These are phyloP conservation scores for Ailuropoda melanoleuca DNA, from an alignment of 2,113 vertebrate genomes.

Conservation along the genomic window DNA sequence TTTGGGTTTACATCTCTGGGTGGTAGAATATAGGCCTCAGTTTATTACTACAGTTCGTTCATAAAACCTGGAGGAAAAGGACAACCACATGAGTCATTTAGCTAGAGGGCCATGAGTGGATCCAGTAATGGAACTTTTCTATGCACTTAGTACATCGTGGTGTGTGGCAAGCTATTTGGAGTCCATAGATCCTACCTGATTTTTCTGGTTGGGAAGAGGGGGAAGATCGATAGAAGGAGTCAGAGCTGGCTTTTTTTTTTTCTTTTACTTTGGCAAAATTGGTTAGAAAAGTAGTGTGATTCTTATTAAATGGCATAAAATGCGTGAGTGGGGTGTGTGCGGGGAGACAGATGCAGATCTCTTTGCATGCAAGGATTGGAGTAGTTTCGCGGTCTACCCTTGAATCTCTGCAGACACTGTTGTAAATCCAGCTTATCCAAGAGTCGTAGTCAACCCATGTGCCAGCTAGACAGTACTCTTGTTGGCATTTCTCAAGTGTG, in stretches of 20 bases:
- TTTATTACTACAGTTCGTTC: background rate
- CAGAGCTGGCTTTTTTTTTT: background rate
- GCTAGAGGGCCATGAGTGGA: background rate
- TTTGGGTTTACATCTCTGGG: background rate
- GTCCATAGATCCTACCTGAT: background rate
- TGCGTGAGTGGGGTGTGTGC: background rate
- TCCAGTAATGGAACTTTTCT: background rate
- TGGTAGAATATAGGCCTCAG: background rate
- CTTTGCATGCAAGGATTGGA: background rate
- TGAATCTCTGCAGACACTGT: background rate
- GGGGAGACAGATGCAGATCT: background rate
- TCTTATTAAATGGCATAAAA: background rate
- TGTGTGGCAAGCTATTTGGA: background rate
- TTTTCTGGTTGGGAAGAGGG: background rate
- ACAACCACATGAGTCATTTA: background rate
- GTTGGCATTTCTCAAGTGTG: background rate
- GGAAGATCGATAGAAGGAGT: background rate
- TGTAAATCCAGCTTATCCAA: background rate
- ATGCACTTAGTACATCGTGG: background rate
- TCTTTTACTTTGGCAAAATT: background rate
- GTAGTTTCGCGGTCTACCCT: background rate
- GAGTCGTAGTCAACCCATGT: background rate
- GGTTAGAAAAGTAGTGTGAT: background rate
- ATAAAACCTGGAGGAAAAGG: background rate
- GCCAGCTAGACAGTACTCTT: background rate